These are phyloP conservation scores for Hanleya hanleyi DNA, from an alignment of 2,888 invertebrate genomes.

Conservation along the genomic window DNA sequence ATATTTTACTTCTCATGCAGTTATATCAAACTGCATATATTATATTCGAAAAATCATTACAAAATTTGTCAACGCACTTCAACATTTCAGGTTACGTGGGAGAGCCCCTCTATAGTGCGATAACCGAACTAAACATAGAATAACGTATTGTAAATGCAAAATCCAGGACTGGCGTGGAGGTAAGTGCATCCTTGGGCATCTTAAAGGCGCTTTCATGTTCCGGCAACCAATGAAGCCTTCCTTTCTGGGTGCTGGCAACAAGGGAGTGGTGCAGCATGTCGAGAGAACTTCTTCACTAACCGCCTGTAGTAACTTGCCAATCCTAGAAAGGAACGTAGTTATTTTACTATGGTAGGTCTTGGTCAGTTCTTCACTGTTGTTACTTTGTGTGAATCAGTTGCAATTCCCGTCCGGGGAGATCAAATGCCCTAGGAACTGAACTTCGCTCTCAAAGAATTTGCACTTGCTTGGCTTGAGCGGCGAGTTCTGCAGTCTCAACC, in stretches of 20 bases:
- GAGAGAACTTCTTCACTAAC: not conserved
- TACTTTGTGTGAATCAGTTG: not conserved
- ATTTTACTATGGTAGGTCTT: not conserved
- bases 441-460: not conserved
- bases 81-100: too few relatives aligned
- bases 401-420: not conserved
- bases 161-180: slow-evolving; percentile 28
- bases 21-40: too few relatives aligned
- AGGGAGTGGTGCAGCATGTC: not conserved
- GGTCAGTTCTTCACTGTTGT: not conserved
- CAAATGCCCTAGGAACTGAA: not conserved
- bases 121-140: too few relatives aligned
- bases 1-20: too few relatives aligned
- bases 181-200: slow-evolving; percentile 25
- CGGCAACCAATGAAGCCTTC: slow-evolving; percentile 15
- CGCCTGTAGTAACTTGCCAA: not conserved
- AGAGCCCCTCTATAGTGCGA: too few relatives aligned
- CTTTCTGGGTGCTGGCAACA: not conserved
- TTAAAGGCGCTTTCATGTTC: slow-evolving; percentile 32
- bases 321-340: not conserved
- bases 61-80: too few relatives aligned
- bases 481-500: not conserved
- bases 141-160: too few relatives aligned
- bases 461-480: not conserved
- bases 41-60: too few relatives aligned